A percentile compares a stretch with the other conserved stretches of the same genome.
Evolutionary conservation across 2,797 vertebrate genomes (phyloP).

Genomic region (Rhyacichthys aspro): DNA sequence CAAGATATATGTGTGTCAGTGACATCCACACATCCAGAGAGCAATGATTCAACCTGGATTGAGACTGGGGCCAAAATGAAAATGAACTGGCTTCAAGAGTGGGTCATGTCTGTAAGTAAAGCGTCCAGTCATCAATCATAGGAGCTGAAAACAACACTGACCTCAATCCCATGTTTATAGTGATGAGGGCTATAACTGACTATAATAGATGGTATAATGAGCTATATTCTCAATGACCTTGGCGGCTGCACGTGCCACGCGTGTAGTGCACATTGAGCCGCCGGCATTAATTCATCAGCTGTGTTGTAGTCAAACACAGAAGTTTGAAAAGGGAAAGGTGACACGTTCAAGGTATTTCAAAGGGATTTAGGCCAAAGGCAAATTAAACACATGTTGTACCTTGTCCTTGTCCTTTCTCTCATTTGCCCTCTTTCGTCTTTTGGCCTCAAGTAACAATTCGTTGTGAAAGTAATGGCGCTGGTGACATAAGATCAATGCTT

Average conservation of each 20-base stretch:
- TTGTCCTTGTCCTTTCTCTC: conserved; percentile 57
- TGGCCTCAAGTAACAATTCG: conserved; percentile 70
- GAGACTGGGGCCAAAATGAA: conserved; percentile 59
- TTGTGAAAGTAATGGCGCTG: conserved; percentile 73
- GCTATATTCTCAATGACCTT: conserved; percentile 65
- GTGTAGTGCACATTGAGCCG: conserved; percentile 35
- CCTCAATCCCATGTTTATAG: conserved; percentile 54
- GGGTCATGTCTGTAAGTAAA: conserved; percentile 56
- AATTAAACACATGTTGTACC: conserved; percentile 58
- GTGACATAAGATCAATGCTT: conserved; percentile 82
- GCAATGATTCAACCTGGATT: conserved; percentile 51
- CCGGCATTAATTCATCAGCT: conserved; percentile 34
- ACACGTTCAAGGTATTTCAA: conserved; percentile 30
- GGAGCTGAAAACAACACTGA: conserved; percentile 46
- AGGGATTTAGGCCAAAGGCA: conserved; percentile 42
- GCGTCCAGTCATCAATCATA: conserved; percentile 51
- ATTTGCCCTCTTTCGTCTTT: conserved; percentile 34
- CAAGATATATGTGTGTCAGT: conserved; percentile 54
- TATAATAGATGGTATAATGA: conserved; percentile 27
- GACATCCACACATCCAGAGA: conserved; percentile 53
- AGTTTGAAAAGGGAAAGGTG: conserved; percentile 30
- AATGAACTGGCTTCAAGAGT: conserved; percentile 64
- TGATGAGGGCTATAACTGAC: conserved; percentile 41
- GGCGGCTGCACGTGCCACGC: conserved; percentile 29
- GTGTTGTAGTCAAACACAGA: conserved; percentile 23